Evolutionary conservation across 2,888 invertebrate species (phyloP), one percentile per base, ranked within the genome.

Genomic region (Stenodera caucasica): DNA sequence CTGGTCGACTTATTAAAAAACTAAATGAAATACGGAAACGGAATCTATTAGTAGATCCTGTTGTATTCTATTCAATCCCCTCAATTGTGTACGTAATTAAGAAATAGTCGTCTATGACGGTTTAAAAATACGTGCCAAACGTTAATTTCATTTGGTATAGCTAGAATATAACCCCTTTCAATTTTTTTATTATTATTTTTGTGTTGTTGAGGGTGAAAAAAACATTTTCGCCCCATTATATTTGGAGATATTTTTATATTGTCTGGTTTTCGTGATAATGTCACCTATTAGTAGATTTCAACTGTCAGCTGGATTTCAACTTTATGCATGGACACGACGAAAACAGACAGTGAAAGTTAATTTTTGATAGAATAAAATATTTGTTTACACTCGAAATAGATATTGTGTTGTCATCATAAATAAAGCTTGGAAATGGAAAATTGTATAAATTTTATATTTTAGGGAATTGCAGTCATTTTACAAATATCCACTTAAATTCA

Each of bases 11-110:
- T 40, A 40, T 40, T 40, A 40, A 40, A 40, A 40, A 40, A 40
- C 37, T 40, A 40, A 40, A 40, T 40, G 37, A 40, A 40, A 40
- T 40, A 40, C 37, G 37, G 18, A 40, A 40, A 40, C 37, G 37
- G 37, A 40, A 40, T 40, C 37, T 40, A 18, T 40, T 40, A 40
- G 15, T 40, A 40, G 37, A 40, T 40, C 37, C 18, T 15, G 18
- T 40, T 40, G 9, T 40, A 40, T 40, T 40, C 18, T 40, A 18
- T 40, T 18, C 37, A 18, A 18, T 40, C 18, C 18, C 37, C 18
- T 40, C 37, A 40, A 40, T 40, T 18, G 9, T 40, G n/a, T n/a
- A n/a, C n/a, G n/a, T n/a, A 40, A 40, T 40, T 15, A 40, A 15
- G 37, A 40, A 15, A 40, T 15, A 40, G 37, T 8, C 18, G 37